These are phyloP conservation scores for Tinea semifulvella DNA, from an alignment of 2,888 invertebrate genomes.

Conservation along the genomic window DNA sequence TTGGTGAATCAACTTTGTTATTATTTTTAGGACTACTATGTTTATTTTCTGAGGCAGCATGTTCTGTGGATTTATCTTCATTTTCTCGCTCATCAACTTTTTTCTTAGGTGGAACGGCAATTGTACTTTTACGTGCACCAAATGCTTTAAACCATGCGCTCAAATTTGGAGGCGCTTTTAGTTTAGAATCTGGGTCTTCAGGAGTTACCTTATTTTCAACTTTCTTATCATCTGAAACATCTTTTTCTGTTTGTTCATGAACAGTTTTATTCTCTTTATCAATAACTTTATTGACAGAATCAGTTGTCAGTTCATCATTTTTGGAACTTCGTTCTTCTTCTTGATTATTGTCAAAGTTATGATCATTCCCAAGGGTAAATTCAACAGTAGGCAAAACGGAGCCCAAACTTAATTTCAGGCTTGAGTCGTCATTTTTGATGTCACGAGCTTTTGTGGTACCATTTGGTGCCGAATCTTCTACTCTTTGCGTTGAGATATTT, in stretches of 20 bases:
- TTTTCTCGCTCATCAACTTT: slow-evolving; percentile 66
- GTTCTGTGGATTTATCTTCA: slow-evolving; percentile 47
- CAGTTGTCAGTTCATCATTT: slow-evolving; percentile 20
- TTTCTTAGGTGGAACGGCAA: slow-evolving; percentile 69
- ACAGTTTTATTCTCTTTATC: slow-evolving; percentile 26
- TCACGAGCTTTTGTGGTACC: slow-evolving; percentile 69
- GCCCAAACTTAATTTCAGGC: slow-evolving; percentile 85
- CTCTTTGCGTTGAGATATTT: slow-evolving; percentile 68
- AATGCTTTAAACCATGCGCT: slow-evolving; percentile 95
- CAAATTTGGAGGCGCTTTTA: slow-evolving; percentile 83
- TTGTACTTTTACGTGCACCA: slow-evolving; percentile 80
- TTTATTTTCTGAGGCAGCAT: slow-evolving; percentile 34
- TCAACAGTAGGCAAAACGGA: slow-evolving; percentile 81
- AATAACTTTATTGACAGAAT: slow-evolving; percentile 20
- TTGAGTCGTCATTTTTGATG: slow-evolving; percentile 71
- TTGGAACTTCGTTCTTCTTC: slow-evolving; percentile 17
- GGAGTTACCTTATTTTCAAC: slow-evolving; percentile 38
- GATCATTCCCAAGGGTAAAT: slow-evolving; percentile 71
- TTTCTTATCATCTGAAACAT: slow-evolving; percentile 45
- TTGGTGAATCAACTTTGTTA: slow-evolving; percentile 48
- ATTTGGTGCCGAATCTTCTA: slow-evolving; percentile 66
- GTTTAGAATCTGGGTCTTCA: slow-evolving; percentile 39
- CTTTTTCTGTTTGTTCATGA: slow-evolving; percentile 29
- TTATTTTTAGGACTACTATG: slow-evolving; percentile 37
- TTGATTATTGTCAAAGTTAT: slow-evolving; percentile 63